Conservation (phyloP, 2,797 vertebrate genomes). For the Enteromius anoplus region DNA sequence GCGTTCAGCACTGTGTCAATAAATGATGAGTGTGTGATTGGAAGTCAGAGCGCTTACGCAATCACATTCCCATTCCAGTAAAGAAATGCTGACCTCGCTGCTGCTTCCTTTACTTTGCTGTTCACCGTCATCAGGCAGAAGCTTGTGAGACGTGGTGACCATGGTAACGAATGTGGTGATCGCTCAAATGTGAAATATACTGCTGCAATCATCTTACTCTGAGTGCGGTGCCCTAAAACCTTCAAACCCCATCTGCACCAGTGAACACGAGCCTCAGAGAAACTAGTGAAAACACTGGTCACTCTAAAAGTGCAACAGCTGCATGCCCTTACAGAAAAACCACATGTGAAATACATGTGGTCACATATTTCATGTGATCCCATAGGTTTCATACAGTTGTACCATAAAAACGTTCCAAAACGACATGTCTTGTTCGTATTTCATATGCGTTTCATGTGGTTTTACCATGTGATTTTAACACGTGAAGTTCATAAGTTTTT, state of each 20-base stretch:
- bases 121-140: not conserved
- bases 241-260: not conserved
- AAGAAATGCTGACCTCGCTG: not conserved
- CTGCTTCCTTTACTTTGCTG: not conserved
- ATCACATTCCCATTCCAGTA: not conserved
- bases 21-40: not conserved
- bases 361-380: too few species aligned
- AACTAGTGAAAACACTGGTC: not conserved
- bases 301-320: not conserved
- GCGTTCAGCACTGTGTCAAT: not conserved
- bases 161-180: conserved; percentile 16
- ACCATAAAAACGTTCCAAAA: too few species aligned
- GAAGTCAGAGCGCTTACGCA: not conserved
- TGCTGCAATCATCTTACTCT: conserved; percentile 2
- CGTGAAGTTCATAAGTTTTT: too few species aligned
- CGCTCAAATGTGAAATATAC: conserved; percentile 4
- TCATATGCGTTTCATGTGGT: too few species aligned
- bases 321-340: not conserved
- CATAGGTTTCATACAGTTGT: too few species aligned
- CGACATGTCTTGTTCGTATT: too few species aligned
- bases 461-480: too few species aligned
- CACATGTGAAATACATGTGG: too few species aligned
- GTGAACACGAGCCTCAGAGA: not conserved
- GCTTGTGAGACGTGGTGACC: not conserved
- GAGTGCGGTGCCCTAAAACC: not conserved